Base-by-base conservation (phyloP, 2,888 invertebrate species). In the Idaea biselata region DNA sequence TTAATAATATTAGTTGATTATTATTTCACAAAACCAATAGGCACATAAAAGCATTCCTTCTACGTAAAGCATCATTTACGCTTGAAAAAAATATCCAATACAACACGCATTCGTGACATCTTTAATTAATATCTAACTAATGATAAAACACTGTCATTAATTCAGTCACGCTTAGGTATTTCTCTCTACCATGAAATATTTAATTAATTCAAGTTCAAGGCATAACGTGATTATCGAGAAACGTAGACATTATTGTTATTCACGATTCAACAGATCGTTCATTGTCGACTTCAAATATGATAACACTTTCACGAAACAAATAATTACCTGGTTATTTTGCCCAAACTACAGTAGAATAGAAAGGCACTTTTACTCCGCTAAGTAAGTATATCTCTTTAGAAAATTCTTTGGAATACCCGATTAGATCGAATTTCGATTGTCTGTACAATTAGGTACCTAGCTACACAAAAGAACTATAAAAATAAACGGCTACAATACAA, bases 71-170 rank as follows among this genome's bases (percentile, higher is more conserved):
- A 11, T 44, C 11, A 44, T 44, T 8, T 44, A 44, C 11, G 14
- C 11, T 44, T 44, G 7, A 44, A 44, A n/a, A 44, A 44, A 44
- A 44, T 44, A 44, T 44, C 44, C 8, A 44, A 44, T 44, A 44
- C 0, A 44, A 44, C 44, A 44, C 44, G 44, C 44, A 44, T 44
- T 44, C 11, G 44, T 44, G 44, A 44, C 44, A 44, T 44, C 44
- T 44, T 44, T 44, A 44, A 44, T 44, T 44, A 8, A 44, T 33
- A 44, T 14, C 44, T 44, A 44, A 0, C 14, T 44, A 44, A 44
- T 44, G 44, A 44, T 44, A 44, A 44, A 11, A 44, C 3, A 64
- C 65, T 63, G 58, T 64, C 65, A 55, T 65, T 68, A 65, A 61
- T 61, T 54, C 55, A 58, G 58, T 44, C 44, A 44, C 44, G 44